Percentiles rank a stretch among this genome's conserved stretches.
Conservation (phyloP, 2,888 invertebrate species). For the Andrena marginata region DNA sequence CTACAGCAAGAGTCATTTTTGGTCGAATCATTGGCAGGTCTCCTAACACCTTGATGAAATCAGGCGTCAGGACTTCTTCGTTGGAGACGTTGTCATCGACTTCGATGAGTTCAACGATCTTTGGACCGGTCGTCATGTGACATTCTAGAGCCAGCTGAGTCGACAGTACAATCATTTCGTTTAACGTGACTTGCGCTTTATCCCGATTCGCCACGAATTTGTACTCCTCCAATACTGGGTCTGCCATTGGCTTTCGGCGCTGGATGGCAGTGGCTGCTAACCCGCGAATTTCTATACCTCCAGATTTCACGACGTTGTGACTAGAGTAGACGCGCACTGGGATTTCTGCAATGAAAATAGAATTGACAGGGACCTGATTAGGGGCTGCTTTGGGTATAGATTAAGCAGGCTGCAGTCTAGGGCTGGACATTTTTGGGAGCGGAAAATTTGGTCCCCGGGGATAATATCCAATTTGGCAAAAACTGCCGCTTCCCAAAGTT, state of each 20-base stretch:
- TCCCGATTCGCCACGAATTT: conserved; percentile 86
- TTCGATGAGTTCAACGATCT: conserved; percentile 81
- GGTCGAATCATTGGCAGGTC: conserved; percentile 90
- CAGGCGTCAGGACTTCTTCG: conserved; percentile 85
- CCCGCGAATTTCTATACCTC: conserved; percentile 88
- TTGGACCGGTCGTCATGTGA: conserved; percentile 78
- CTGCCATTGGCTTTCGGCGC: conserved; percentile 85
- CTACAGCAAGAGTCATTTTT: conserved; percentile 87
- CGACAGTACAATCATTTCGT: conserved; percentile 79
- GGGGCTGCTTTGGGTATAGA: no score
- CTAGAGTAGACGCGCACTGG: conserved; percentile 82
- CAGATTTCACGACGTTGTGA: conserved; percentile 85
- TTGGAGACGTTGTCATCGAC: conserved; percentile 71
- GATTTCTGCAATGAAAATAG: conserved; percentile 75
- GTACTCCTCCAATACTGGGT: conserved; percentile 87
- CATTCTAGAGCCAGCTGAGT: conserved; percentile 87
- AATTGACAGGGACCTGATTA: not conserved
- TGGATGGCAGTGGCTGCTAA: conserved; percentile 87
- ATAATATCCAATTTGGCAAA: no score
- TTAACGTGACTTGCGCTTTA: conserved; percentile 69
- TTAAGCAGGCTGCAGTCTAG: no score
- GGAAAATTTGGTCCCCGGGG: no score
- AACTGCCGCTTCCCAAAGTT: no score
- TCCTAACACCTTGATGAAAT: conserved; percentile 87
- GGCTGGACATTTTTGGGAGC: no score